phyloP scores from a whole-genome alignment of 2,888 invertebrate genomes.

The Drosophila recens region DNA sequence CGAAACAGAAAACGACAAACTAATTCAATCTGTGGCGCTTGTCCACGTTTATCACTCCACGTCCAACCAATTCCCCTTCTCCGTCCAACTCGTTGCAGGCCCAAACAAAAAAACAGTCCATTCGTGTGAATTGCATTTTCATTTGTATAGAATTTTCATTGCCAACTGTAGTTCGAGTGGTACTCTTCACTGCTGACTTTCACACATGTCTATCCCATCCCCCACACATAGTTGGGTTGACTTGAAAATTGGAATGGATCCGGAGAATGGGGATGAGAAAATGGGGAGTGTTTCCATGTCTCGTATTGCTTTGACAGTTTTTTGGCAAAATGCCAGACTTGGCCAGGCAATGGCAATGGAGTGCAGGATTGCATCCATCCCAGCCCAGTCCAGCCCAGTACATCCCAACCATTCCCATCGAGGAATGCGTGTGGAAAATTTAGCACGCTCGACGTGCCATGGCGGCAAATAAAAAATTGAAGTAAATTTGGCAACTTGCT shows the following conservation, averaged over 20 bases:
- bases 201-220: slow-evolving; percentile 48
- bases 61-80: slow-evolving; percentile 16
- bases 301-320: slow-evolving; percentile 79
- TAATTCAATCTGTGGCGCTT: slow-evolving; percentile 74
- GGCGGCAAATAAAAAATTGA: slow-evolving; percentile 76
- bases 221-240: slow-evolving; percentile 21
- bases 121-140: slow-evolving; percentile 80
- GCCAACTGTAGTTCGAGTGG: slow-evolving; percentile 48
- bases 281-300: slow-evolving; percentile 45
- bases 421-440: slow-evolving; percentile 80
- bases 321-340: slow-evolving; percentile 73
- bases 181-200: slow-evolving; percentile 60
- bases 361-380: slow-evolving; percentile 34
- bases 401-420: slow-evolving; percentile 3
- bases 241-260: slow-evolving; percentile 27
- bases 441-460: slow-evolving; percentile 78
- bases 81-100: slow-evolving; percentile 28
- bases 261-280: neutral
- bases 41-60: slow-evolving; percentile 70
- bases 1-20: slow-evolving; percentile 64
- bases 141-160: slow-evolving; percentile 81
- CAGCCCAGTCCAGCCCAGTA: neutral
- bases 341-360: slow-evolving; percentile 43
- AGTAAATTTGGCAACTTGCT: slow-evolving; percentile 78
- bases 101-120: slow-evolving; percentile 51